Percentiles rank a stretch among this genome's conserved stretches.
phyloP scores from a whole-genome alignment of 1,140 invertebrate genomes.

The Rhopalosiphum padi region DNA sequence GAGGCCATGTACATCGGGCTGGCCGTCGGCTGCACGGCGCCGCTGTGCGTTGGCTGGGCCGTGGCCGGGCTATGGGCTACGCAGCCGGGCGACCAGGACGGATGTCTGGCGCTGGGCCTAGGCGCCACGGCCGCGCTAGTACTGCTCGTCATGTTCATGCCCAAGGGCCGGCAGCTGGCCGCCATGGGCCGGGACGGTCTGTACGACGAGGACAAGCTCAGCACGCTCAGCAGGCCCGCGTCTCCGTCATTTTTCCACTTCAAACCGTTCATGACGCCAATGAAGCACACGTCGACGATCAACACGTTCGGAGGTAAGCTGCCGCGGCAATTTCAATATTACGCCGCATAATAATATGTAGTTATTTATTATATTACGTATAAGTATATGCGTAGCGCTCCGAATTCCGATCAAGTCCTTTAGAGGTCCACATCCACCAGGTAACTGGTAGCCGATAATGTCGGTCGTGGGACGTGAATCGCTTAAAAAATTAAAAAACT shows the following conservation, averaged over 20 bases:
- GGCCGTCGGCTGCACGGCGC: slow-evolving; percentile 81
- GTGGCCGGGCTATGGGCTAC: slow-evolving; percentile 76
- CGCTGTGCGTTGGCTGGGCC: slow-evolving; percentile 76
- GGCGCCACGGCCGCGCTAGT: slow-evolving; percentile 81
- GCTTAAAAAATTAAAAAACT: no score
- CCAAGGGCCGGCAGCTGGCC: slow-evolving; percentile 88
- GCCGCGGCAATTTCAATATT: not conserved
- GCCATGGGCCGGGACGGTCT: slow-evolving; percentile 84
- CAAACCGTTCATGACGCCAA: slow-evolving; percentile 76
- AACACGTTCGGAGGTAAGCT: slow-evolving; percentile 60
- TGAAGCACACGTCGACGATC: slow-evolving; percentile 58
- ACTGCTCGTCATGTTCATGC: slow-evolving; percentile 92
- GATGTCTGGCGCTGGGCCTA: slow-evolving; percentile 86
- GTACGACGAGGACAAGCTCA: slow-evolving; percentile 79
- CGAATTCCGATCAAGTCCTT: not conserved
- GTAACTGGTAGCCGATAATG: no score
- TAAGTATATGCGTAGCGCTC: not conserved
- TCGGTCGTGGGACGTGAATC: no score
- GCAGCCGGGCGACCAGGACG: slow-evolving; percentile 77
- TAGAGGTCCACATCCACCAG: not conserved
- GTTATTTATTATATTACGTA: no score
- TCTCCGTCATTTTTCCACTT: slow-evolving; percentile 91
- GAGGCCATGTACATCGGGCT: slow-evolving; percentile 89
- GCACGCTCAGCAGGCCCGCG: slow-evolving; percentile 77
- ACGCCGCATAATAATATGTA: no score